A percentile compares a stretch with the other conserved stretches of the same genome.
These are phyloP conservation scores for Holothuria leucospilota DNA, from an alignment of 53 echinoderm and acorn worm genomes.

Conservation along the genomic window DNA sequence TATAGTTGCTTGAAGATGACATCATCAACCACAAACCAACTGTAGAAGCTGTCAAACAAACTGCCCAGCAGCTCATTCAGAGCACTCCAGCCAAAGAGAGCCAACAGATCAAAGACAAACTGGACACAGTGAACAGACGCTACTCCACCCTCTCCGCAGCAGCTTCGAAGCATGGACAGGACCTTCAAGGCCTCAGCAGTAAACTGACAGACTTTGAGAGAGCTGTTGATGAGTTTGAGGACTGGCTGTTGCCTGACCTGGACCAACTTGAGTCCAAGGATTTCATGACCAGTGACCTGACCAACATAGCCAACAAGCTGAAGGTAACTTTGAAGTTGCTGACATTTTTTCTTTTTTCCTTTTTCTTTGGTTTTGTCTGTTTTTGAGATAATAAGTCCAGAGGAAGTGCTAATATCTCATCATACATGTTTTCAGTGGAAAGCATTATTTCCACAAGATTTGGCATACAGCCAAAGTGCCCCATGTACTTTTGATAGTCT, in stretches of 20 bases:
- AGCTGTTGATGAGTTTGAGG: constrained; percentile 91
- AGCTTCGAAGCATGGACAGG: constrained; percentile 74
- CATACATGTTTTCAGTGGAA: too few species aligned
- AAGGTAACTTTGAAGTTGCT: constrained; percentile 62
- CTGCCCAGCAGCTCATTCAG: constrained; percentile 80
- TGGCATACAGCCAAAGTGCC: too few species aligned
- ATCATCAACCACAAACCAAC: constrained; percentile 89
- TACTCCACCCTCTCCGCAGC: constrained; percentile 69
- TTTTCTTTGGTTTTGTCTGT: too few species aligned
- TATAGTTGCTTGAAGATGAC: constrained; percentile 84
- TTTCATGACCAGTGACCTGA: constrained; percentile 77
- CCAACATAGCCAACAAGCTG: constrained; percentile 72
- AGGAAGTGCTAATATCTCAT: too few species aligned
- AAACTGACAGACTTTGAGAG: constrained; percentile 87
- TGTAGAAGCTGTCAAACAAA: constrained; percentile 80
- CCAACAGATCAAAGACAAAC: constrained; percentile 73
- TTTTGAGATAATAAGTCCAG: too few species aligned
- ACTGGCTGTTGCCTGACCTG: constrained; percentile 88
- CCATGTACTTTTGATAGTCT: too few species aligned
- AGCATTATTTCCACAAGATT: too few species aligned
- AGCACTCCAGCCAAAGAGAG: constrained; percentile 74
- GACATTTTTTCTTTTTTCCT: background rate
- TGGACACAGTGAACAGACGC: constrained; percentile 82
- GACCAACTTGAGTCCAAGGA: constrained; percentile 85
- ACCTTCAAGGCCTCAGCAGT: constrained; percentile 65